Conservation (phyloP, 2,797 vertebrate species). For the Glossophaga mutica region DNA sequence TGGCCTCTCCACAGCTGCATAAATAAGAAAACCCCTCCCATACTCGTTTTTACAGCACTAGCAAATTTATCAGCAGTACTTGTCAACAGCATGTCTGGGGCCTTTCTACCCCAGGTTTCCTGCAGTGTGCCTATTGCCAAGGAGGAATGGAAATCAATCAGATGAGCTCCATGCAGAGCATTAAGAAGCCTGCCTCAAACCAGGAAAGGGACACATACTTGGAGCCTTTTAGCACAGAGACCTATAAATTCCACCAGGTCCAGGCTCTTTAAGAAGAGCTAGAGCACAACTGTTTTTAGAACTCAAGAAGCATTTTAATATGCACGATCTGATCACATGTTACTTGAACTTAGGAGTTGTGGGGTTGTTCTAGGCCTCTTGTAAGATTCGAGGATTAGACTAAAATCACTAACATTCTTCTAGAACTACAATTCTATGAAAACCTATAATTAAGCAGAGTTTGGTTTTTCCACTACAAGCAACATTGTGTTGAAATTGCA, state of each 20-base stretch:
- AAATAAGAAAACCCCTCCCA: neutral
- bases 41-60: neutral
- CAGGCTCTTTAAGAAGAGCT: neutral
- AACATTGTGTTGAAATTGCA: neutral
- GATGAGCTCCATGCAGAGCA: neutral
- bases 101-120: neutral
- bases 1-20: neutral
- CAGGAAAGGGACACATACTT: neutral
- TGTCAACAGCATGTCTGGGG: neutral
- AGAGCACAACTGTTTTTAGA: neutral
- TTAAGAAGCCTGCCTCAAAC: neutral
- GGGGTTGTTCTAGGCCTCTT: neutral
- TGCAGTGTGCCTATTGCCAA: neutral
- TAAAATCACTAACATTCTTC: constrained; percentile 23
- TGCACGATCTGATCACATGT: neutral
- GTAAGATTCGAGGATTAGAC: neutral
- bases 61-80: neutral
- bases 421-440: neutral
- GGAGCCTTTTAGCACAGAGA: neutral
- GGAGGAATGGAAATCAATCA: neutral
- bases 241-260: neutral
- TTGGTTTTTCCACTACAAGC: neutral
- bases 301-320: neutral
- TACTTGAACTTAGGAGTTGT: neutral
- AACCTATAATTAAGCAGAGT: neutral